Conservation (phyloP, 2,888 invertebrate species). For the Cacoxenus indagator region DNA sequence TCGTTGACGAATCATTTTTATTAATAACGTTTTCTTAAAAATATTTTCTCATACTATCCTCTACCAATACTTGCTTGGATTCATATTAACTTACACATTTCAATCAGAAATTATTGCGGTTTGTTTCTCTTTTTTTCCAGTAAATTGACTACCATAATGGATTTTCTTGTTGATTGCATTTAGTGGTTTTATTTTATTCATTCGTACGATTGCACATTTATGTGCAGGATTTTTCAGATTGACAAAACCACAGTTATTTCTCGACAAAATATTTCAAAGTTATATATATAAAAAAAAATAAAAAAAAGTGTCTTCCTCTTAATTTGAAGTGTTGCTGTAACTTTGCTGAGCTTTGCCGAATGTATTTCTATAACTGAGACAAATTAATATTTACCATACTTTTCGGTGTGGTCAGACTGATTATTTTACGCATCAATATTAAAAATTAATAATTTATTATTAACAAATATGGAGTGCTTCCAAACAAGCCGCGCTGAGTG, state of each 20-base stretch:
- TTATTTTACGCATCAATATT: too few species aligned
- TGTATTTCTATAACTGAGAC: too few species aligned
- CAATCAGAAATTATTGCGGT: conserved; percentile 16
- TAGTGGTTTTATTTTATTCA: conserved; percentile 5
- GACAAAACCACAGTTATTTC: neutral
- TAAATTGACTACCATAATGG: conserved; percentile 21
- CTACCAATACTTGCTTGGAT: neutral
- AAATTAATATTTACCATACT: too few species aligned
- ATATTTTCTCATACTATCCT: neutral
- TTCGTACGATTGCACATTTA: neutral
- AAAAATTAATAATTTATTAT: too few species aligned
- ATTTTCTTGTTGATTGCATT: conserved; percentile 22
- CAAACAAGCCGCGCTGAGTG: too few species aligned
- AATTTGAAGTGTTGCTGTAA: too few species aligned
- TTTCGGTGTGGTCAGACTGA: too few species aligned
- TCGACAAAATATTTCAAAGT: neutral
- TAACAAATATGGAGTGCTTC: too few species aligned
- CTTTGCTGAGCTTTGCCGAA: too few species aligned
- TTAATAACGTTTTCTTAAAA: neutral
- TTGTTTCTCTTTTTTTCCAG: conserved; percentile 18
- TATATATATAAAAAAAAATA: too few species aligned
- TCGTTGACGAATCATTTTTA: neutral
- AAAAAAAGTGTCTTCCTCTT: too few species aligned
- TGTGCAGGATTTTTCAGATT: neutral
- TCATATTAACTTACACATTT: neutral